Conservation (phyloP, 2,113 vertebrate genomes). For the Gobiocypris rarus region DNA sequence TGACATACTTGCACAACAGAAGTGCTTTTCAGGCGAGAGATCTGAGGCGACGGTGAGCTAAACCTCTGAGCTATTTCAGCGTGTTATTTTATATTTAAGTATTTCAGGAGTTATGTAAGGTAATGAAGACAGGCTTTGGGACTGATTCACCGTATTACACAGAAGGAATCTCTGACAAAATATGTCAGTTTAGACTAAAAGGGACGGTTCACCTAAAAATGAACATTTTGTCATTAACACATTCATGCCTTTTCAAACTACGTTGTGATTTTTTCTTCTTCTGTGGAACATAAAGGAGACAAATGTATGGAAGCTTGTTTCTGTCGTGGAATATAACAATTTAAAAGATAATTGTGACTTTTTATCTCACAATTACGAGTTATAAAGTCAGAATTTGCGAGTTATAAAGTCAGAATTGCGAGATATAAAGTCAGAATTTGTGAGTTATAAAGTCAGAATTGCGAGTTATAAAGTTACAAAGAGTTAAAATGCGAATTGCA, state of each 20-base stretch:
- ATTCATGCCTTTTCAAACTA: neutral
- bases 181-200: neutral
- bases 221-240: neutral
- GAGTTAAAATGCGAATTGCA: too few species aligned
- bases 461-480: too few species aligned
- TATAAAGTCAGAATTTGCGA: too few species aligned
- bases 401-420: too few species aligned
- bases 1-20: slow-evolving; percentile 24
- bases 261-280: neutral
- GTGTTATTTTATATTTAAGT: neutral
- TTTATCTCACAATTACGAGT: too few species aligned
- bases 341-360: too few species aligned
- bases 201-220: neutral
- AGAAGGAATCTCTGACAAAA: neutral
- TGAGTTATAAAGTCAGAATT: too few species aligned
- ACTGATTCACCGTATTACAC: neutral
- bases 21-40: slow-evolving; percentile 28
- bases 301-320: neutral
- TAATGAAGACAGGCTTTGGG: neutral
- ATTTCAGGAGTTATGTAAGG: slow-evolving; percentile 31
- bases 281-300: neutral
- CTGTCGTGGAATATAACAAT: too few species aligned
- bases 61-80: slow-evolving; percentile 9
- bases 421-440: too few species aligned
- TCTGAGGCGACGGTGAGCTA: slow-evolving; percentile 23